A percentile compares a stretch with the other conserved stretches of the same genome.
These are phyloP conservation scores for Sesamia inferens DNA, from an alignment of 2,888 invertebrate species.

Conservation along the genomic window DNA sequence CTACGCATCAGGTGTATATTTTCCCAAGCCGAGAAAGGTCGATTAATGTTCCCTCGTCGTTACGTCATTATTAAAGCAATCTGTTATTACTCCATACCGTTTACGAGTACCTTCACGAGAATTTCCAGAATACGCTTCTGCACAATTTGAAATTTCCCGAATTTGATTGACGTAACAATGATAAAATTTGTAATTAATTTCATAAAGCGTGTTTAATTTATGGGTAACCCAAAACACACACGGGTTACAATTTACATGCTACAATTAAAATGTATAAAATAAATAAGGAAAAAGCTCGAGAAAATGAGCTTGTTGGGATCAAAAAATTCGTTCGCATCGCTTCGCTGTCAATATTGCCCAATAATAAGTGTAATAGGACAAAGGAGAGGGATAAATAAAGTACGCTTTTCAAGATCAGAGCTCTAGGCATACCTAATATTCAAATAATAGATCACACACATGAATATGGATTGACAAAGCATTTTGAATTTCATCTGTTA, in stretches of 20 bases:
- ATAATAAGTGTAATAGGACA: too few relatives aligned
- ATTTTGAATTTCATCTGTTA: slow-evolving; percentile 1
- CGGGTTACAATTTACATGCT: too few relatives aligned
- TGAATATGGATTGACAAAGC: not conserved
- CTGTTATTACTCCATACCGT: slow-evolving; percentile 47
- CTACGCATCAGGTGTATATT: slow-evolving; percentile 48
- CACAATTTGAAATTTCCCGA: not conserved
- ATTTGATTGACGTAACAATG: not conserved
- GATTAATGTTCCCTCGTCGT: slow-evolving; percentile 51
- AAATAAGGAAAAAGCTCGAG: too few relatives aligned
- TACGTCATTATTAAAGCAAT: slow-evolving; percentile 47
- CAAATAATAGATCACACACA: not conserved
- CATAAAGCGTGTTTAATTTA: not conserved
- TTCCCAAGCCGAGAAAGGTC: slow-evolving; percentile 42
- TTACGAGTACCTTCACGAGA: slow-evolving; percentile 23
- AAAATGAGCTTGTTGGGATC: too few relatives aligned
- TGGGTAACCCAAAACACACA: too few relatives aligned
- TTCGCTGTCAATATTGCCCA: too few relatives aligned
- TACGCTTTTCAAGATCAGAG: not conserved
- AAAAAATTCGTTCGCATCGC: too few relatives aligned
- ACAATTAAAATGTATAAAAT: too few relatives aligned
- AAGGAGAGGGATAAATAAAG: too few relatives aligned
- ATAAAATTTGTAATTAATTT: not conserved
- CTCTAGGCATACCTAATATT: not conserved
- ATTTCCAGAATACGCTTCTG: slow-evolving; percentile 24